These are phyloP conservation scores for Brachionus rotundiformis DNA, from an alignment of 1,140 invertebrate species.

Conservation along the genomic window DNA sequence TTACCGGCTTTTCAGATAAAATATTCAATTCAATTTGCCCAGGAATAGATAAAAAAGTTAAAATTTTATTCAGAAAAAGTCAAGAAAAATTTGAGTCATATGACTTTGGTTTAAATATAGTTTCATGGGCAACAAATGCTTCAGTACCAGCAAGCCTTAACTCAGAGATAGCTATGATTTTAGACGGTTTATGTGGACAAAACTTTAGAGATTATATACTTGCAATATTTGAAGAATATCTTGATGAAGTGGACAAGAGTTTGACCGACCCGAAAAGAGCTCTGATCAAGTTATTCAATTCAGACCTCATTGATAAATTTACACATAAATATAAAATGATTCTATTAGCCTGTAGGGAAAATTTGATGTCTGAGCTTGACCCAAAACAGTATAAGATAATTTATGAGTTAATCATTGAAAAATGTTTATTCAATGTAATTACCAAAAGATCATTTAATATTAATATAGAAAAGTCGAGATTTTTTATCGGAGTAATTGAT, in stretches of 20 bases:
- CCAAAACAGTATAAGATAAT: neutral
- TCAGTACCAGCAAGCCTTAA: neutral
- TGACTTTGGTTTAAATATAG: neutral
- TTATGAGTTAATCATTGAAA: neutral
- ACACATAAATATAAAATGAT: conserved; percentile 15
- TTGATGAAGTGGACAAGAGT: neutral
- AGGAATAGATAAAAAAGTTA: neutral
- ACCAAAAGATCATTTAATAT: neutral
- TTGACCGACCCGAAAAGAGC: conserved; percentile 21
- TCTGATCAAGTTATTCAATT: neutral
- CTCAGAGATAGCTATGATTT: neutral
- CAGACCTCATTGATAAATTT: neutral
- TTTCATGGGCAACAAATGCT: neutral
- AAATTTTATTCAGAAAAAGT: conserved; percentile 29
- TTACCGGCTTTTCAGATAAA: neutral
- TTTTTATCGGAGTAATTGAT: conserved; percentile 1
- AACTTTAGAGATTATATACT: neutral
- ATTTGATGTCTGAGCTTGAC: neutral
- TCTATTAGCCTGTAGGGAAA: conserved; percentile 11
- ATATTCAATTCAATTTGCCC: neutral
- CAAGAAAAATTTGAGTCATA: conserved; percentile 22
- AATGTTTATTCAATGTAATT: conserved; percentile 2
- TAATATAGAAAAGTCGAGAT: conserved; percentile 18
- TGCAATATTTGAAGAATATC: neutral
- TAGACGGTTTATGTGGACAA: neutral